Percentiles rank a stretch among this genome's conserved stretches.
phyloP scores from a whole-genome alignment of 1,140 invertebrate species.

The Littorina saxatilis region DNA sequence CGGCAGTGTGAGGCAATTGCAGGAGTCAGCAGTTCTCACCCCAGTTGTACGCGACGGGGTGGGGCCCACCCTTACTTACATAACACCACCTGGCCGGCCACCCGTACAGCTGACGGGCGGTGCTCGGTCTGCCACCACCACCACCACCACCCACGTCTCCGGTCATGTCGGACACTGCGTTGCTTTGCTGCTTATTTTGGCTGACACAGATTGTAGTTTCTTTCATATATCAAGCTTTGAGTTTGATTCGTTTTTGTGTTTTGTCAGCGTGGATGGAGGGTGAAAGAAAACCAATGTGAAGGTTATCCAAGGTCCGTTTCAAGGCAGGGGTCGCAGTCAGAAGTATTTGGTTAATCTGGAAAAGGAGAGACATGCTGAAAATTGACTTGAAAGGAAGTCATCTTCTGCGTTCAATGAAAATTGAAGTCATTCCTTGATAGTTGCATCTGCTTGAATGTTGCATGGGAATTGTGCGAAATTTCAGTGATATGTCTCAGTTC shows the following conservation, averaged over 20 bases:
- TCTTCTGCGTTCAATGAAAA: too few species aligned
- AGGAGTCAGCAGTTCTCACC: conserved; percentile 29
- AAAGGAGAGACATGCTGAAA: too few species aligned
- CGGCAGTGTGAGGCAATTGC: conserved; percentile 27
- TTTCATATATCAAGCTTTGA: too few species aligned
- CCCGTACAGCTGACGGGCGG: conserved; percentile 35
- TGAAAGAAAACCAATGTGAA: not conserved
- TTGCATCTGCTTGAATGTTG: too few species aligned
- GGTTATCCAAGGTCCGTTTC: too few species aligned
- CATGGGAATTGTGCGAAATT: too few species aligned
- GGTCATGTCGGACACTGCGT: conserved; percentile 40
- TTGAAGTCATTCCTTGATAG: too few species aligned
- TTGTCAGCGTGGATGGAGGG: not conserved
- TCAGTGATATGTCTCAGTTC: too few species aligned
- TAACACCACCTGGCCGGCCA: conserved; percentile 34
- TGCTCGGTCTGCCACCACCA: conserved; percentile 10
- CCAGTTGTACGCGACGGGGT: conserved; percentile 30
- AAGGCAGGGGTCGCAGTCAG: too few species aligned
- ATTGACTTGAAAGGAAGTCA: too few species aligned
- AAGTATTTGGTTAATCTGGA: too few species aligned
- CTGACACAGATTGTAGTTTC: too few species aligned
- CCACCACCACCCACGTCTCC: conserved; percentile 13
- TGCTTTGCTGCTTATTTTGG: conserved; percentile 29
- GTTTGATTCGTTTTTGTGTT: not conserved
- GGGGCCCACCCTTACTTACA: not conserved